A percentile compares a stretch with the other conserved stretches of the same genome.
Evolutionary conservation across 2,113 vertebrate species (phyloP).

Genomic region (Guaruba guarouba): DNA sequence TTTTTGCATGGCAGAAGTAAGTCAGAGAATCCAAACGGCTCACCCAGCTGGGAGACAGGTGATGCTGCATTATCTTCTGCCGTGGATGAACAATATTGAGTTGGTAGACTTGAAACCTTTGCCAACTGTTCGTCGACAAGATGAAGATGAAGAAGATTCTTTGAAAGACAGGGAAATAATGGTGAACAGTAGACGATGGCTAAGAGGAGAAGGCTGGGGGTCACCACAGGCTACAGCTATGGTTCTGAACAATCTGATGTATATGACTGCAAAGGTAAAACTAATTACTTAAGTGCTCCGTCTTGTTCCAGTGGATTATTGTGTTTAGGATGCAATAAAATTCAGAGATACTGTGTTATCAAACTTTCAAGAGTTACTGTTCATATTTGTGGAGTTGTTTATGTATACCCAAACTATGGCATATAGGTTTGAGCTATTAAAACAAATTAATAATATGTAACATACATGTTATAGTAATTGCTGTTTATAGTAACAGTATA

Average conservation of each 20-base stretch:
- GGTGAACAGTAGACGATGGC: slow-evolving; percentile 95
- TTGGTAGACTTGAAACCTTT: slow-evolving; percentile 89
- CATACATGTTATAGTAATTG: neutral
- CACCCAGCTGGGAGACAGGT: slow-evolving; percentile 95
- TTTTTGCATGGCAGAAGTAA: slow-evolving; percentile 84
- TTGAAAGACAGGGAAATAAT: slow-evolving; percentile 88
- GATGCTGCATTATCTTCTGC: slow-evolving; percentile 96
- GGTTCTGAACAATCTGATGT: slow-evolving; percentile 99
- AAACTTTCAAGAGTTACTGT: neutral
- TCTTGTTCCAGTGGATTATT: neutral
- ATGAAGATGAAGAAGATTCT: slow-evolving; percentile 89
- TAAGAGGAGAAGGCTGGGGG: slow-evolving; percentile 95
- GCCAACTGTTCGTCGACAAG: slow-evolving; percentile 79
- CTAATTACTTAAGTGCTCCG: neutral
- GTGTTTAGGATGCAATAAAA: neutral
- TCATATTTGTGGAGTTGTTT: neutral
- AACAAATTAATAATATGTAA: neutral
- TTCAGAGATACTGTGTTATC: neutral
- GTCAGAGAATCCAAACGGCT: slow-evolving; percentile 95
- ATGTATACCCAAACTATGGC: neutral
- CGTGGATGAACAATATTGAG: slow-evolving; percentile 99
- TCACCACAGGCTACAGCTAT: slow-evolving; percentile 95
- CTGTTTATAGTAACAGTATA: neutral
- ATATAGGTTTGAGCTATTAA: neutral
- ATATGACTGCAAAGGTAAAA: slow-evolving; percentile 97